These are phyloP conservation scores for Ceryle rudis DNA, from an alignment of 2,797 vertebrate species.

Conservation along the genomic window DNA sequence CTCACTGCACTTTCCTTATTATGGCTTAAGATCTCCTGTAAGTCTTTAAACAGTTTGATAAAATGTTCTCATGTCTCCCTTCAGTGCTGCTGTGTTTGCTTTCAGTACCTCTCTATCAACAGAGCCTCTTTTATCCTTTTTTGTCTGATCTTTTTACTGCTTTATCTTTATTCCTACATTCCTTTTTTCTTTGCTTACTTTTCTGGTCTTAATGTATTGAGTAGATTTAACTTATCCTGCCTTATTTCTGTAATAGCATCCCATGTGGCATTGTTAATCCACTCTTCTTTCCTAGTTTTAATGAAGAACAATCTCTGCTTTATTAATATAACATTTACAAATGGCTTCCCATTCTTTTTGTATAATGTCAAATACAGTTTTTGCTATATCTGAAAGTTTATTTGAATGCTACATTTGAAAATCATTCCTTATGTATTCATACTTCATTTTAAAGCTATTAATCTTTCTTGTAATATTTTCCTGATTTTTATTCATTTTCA, in stretches of 20 bases:
- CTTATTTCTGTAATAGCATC: not conserved
- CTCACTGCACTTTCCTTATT: not conserved
- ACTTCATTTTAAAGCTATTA: not conserved
- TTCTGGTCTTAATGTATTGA: not conserved
- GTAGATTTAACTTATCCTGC: not conserved
- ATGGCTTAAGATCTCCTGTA: not conserved
- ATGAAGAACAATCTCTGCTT: constrained; percentile 6
- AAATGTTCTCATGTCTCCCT: not conserved
- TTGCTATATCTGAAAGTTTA: not conserved
- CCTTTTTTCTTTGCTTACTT: constrained; percentile 22
- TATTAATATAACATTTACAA: constrained; percentile 25
- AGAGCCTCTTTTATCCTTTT: not conserved
- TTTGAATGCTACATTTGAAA: not conserved
- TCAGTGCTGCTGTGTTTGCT: not conserved
- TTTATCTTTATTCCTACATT: constrained; percentile 9
- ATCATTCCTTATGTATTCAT: not conserved
- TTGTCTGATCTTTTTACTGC: not conserved
- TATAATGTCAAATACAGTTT: not conserved
- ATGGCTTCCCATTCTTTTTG: constrained; percentile 1
- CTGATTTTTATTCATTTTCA: not conserved
- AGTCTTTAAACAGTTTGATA: constrained; percentile 5
- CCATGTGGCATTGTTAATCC: not conserved
- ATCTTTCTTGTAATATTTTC: not conserved
- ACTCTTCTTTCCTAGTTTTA: constrained; percentile 21
- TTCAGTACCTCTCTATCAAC: not conserved